Conservation (phyloP, 1,140 invertebrate genomes). For the Drosophila triauraria region DNA sequence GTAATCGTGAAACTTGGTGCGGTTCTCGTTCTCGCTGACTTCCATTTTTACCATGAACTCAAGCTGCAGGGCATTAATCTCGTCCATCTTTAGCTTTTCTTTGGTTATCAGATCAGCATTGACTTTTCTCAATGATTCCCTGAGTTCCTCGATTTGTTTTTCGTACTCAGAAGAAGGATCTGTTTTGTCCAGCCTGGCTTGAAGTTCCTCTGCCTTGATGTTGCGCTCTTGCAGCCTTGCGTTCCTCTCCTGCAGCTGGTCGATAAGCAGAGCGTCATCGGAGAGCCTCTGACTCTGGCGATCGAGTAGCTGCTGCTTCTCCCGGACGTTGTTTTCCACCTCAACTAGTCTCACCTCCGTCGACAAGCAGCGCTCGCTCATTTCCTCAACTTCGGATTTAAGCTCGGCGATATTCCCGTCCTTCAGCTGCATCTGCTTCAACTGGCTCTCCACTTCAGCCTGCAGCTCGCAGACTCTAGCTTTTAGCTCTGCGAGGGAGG, state of each 20-base stretch:
- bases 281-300: constrained; percentile 39
- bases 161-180: not conserved
- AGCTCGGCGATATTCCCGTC: constrained; percentile 28
- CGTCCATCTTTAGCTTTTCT: constrained; percentile 10
- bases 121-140: not conserved
- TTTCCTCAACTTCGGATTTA: constrained; percentile 46
- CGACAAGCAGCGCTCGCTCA: constrained; percentile 49
- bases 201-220: constrained; percentile 30
- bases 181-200: not conserved
- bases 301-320: constrained; percentile 45
- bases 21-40: constrained; percentile 31
- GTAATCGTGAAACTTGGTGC: constrained; percentile 47
- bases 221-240: constrained; percentile 44
- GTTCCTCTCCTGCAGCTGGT: constrained; percentile 56
- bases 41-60: constrained; percentile 59
- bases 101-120: constrained; percentile 6
- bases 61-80: constrained; percentile 30
- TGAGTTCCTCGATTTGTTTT: constrained; percentile 5
- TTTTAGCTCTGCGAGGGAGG: constrained; percentile 10
- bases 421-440: constrained; percentile 25
- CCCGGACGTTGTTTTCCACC: constrained; percentile 13
- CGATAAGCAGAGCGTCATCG: constrained; percentile 45
- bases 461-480: constrained; percentile 35
- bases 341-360: constrained; percentile 55
- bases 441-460: constrained; percentile 20